phyloP scores from a whole-genome alignment of 23 tunicate species.

The Clavelina lepadiformis region DNA sequence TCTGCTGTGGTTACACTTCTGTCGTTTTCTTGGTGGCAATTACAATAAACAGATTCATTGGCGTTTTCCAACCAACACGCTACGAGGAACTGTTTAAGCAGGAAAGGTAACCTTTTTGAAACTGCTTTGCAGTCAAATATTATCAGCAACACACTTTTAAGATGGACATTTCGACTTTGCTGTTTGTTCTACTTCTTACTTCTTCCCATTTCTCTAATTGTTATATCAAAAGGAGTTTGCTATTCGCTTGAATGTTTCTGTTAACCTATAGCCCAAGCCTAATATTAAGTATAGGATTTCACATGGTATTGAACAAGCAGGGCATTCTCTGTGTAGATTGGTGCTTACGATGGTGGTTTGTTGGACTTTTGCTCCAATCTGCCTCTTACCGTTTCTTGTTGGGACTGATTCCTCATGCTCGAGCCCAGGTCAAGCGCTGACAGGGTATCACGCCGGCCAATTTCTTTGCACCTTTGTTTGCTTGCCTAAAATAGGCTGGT shows the following conservation, averaged over 20 bases:
- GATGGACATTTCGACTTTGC: too few species aligned
- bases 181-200: too few species aligned
- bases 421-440: slow-evolving; percentile 26
- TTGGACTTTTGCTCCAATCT: slow-evolving; percentile 78
- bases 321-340: slow-evolving; percentile 34
- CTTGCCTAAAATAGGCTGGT: slow-evolving; percentile 44
- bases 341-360: slow-evolving; percentile 35
- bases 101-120: slow-evolving; percentile 31
- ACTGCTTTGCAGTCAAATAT: too few species aligned
- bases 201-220: too few species aligned
- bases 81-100: slow-evolving; percentile 34
- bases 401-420: slow-evolving; percentile 40
- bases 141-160: too few species aligned
- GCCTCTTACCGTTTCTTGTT: slow-evolving; percentile 63
- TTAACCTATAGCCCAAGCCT: too few species aligned
- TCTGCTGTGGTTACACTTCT: slow-evolving; percentile 91
- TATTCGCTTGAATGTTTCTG: too few species aligned
- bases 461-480: slow-evolving; percentile 78
- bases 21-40: slow-evolving; percentile 87
- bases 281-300: too few species aligned
- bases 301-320: too few species aligned
- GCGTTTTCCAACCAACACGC: slow-evolving; percentile 52
- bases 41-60: slow-evolving; percentile 89
- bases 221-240: too few species aligned
- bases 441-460: slow-evolving; percentile 51